These are phyloP conservation scores for Apamea anceps DNA, from an alignment of 2,888 invertebrate genomes.

Conservation along the genomic window DNA sequence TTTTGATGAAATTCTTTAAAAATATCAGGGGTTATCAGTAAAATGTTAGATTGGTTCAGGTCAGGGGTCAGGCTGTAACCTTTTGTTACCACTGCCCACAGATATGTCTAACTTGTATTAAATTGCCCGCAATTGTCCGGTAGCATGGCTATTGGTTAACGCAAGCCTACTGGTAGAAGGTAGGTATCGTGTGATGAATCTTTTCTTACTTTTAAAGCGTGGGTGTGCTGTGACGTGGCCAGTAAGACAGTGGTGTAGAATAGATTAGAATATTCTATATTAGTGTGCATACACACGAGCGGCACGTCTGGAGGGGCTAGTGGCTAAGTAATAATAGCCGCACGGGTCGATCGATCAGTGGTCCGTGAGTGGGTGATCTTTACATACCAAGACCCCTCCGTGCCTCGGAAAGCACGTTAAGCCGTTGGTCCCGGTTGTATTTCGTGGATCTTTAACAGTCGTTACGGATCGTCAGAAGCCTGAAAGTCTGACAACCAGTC, in stretches of 20 bases:
- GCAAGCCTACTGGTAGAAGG: not conserved
- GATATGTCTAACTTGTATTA: not conserved
- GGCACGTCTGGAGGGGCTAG: no score
- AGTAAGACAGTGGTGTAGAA: not conserved
- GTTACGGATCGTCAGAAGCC: no score
- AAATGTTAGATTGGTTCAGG: not conserved
- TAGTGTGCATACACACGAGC: no score
- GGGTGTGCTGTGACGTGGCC: conserved; percentile 3
- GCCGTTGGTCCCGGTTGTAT: no score
- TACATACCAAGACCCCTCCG: no score
- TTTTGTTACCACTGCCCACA: not conserved
- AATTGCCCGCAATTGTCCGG: not conserved
- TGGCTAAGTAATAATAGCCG: no score
- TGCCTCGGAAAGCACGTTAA: no score
- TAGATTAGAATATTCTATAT: not conserved
- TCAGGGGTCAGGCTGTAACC: not conserved
- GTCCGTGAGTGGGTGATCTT: no score
- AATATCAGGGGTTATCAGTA: conserved; percentile 1
- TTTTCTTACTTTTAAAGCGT: not conserved
- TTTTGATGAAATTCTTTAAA: conserved; percentile 15
- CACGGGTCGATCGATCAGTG: no score
- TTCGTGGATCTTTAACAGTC: no score
- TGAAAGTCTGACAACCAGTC: no score
- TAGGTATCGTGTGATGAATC: conserved; percentile 9
- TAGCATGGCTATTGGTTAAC: not conserved